These are phyloP conservation scores for Trichonephila clavipes DNA, from an alignment of 1,140 invertebrate species.

Conservation along the genomic window DNA sequence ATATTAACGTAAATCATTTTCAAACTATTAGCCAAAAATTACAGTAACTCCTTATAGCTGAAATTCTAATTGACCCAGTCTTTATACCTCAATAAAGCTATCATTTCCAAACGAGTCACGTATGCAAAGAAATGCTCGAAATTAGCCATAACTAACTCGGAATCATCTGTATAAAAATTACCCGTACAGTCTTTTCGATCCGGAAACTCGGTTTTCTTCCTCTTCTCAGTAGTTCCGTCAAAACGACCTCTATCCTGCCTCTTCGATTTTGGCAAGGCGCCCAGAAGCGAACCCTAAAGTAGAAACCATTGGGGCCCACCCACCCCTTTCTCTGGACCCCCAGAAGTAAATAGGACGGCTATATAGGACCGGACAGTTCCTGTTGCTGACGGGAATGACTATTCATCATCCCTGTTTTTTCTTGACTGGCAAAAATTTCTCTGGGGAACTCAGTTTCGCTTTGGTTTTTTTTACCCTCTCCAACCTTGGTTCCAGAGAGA, in stretches of 20 bases:
- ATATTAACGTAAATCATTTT: too few species aligned
- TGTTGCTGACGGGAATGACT: slow-evolving; percentile 46
- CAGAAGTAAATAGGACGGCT: not conserved
- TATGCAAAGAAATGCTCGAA: too few species aligned
- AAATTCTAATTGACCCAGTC: too few species aligned
- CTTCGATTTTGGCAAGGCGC: slow-evolving; percentile 66
- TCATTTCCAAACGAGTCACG: too few species aligned
- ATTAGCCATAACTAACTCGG: too few species aligned
- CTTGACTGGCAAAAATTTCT: not conserved
- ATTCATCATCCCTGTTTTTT: slow-evolving; percentile 8
- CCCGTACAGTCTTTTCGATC: slow-evolving; percentile 49
- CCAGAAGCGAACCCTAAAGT: slow-evolving; percentile 38
- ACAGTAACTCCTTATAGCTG: too few species aligned
- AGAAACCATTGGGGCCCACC: not conserved
- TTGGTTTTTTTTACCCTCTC: not conserved
- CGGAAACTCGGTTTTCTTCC: not conserved
- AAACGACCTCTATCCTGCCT: slow-evolving; percentile 28
- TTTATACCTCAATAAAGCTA: too few species aligned
- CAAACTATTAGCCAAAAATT: too few species aligned
- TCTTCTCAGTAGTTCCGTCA: slow-evolving; percentile 11
- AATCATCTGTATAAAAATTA: slow-evolving; percentile 25
- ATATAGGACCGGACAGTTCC: not conserved
- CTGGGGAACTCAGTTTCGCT: not conserved
- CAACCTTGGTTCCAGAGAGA: not conserved
- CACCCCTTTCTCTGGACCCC: not conserved